Evolutionary conservation across 2,888 invertebrate genomes (phyloP).

Genomic region (Apodemia mormo): DNA sequence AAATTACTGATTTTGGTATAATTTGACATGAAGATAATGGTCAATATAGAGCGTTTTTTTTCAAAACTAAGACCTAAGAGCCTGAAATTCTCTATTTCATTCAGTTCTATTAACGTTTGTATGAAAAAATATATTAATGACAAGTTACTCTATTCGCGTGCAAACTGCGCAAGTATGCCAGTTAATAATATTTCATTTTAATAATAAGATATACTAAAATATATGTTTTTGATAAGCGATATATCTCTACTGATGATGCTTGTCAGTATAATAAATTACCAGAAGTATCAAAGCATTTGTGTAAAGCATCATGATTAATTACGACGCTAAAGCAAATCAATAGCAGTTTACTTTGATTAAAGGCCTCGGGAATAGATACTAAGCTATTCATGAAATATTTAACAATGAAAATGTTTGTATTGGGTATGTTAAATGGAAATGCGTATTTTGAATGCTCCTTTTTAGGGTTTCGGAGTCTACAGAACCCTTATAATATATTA

Average conservation of each 20-base stretch:
- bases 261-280: conserved; percentile 26
- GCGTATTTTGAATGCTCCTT: background rate
- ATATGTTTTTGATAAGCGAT: conserved; percentile 10
- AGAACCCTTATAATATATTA: too few relatives aligned
- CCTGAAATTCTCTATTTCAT: too few relatives aligned
- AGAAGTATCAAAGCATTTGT: conserved; percentile 28
- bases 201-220: conserved; percentile 2
- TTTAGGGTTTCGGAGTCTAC: background rate
- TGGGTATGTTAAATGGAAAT: conserved; percentile 6
- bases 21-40: too few relatives aligned
- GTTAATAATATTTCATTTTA: background rate
- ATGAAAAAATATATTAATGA: too few relatives aligned
- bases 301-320: conserved; percentile 30
- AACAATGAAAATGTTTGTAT: conserved; percentile 8
- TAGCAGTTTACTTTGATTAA: conserved; percentile 15
- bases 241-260: conserved; percentile 7
- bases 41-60: too few relatives aligned
- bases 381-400: conserved; percentile 12
- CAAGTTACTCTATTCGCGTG: too few relatives aligned
- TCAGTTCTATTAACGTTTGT: too few relatives aligned
- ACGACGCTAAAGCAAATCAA: conserved; percentile 16
- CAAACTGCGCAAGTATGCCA: too few relatives aligned
- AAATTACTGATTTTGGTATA: too few relatives aligned
- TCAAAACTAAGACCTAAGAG: too few relatives aligned
- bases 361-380: conserved; percentile 6